phyloP scores from a whole-genome alignment of 2,888 invertebrate genomes.

The Eurytoma californica region DNA sequence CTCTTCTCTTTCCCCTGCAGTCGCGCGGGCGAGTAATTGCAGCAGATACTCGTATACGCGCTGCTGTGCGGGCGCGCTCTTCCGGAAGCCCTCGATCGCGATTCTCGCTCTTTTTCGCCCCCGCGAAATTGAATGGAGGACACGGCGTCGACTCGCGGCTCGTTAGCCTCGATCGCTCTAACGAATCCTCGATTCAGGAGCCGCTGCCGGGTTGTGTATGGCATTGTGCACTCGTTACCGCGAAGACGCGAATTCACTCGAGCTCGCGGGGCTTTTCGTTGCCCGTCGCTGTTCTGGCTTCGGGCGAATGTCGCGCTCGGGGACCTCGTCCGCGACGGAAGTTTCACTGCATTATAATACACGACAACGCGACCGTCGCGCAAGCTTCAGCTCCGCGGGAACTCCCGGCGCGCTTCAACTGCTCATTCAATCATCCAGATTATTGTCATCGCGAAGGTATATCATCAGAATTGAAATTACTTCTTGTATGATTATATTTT shows the following conservation, averaged over 20 bases:
- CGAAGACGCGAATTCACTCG: too few species aligned
- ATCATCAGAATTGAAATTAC: too few species aligned
- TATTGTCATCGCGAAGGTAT: too few species aligned
- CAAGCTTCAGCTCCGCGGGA: too few species aligned
- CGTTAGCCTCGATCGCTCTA: conserved; percentile 33
- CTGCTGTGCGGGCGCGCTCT: not conserved
- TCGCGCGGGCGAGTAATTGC: not conserved
- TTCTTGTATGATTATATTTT: too few species aligned
- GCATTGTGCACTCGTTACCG: conserved; percentile 4
- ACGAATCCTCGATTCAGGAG: conserved; percentile 32
- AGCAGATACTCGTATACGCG: not conserved
- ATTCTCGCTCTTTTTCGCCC: not conserved
- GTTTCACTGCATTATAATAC: not conserved
- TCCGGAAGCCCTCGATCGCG: not conserved
- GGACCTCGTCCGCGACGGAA: not conserved
- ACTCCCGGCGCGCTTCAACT: too few species aligned
- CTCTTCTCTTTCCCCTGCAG: too few species aligned
- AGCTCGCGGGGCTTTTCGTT: not conserved
- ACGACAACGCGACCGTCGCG: too few species aligned
- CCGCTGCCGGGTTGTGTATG: not conserved
- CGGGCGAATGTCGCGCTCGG: not conserved
- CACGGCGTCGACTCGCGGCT: not conserved
- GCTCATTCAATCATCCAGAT: too few species aligned
- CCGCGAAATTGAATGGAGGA: not conserved
- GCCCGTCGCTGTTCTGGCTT: not conserved